Conservation (phyloP, 2,888 invertebrate genomes). For the Drosophila rubida region DNA sequence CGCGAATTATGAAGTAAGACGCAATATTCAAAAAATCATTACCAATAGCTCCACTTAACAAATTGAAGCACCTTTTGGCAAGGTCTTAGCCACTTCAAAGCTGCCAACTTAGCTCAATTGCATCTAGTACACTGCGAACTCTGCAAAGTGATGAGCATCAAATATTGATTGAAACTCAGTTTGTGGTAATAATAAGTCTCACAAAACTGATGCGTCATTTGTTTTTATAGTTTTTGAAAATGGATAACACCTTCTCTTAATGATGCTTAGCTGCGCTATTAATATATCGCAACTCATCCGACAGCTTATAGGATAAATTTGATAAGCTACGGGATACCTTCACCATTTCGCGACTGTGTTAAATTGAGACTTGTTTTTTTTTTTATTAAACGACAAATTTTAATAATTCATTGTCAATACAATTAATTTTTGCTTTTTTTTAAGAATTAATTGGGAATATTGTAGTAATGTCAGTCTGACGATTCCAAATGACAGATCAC, state of each 20-base stretch:
- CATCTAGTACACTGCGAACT: conserved; percentile 26
- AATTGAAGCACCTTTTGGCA: conserved; percentile 23
- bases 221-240: conserved; percentile 16
- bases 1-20: conserved; percentile 12
- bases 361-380: neutral
- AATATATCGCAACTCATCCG: conserved; percentile 7
- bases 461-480: neutral
- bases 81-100: conserved; percentile 38
- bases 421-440: neutral
- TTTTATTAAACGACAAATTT: neutral
- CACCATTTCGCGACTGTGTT: neutral
- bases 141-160: conserved; percentile 14
- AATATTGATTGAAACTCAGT: conserved; percentile 7
- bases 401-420: neutral
- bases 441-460: neutral
- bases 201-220: conserved; percentile 55
- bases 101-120: conserved; percentile 32
- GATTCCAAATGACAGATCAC: neutral
- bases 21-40: conserved; percentile 28
- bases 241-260: conserved; percentile 9
- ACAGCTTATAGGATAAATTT: neutral
- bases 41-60: conserved; percentile 18
- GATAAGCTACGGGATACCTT: neutral
- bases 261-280: conserved; percentile 2
- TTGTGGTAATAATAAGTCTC: too few species aligned